A percentile compares a stretch with the other conserved stretches of the same genome.
phyloP scores from a whole-genome alignment of 2,888 invertebrate genomes.

The Lithophane leautieri region DNA sequence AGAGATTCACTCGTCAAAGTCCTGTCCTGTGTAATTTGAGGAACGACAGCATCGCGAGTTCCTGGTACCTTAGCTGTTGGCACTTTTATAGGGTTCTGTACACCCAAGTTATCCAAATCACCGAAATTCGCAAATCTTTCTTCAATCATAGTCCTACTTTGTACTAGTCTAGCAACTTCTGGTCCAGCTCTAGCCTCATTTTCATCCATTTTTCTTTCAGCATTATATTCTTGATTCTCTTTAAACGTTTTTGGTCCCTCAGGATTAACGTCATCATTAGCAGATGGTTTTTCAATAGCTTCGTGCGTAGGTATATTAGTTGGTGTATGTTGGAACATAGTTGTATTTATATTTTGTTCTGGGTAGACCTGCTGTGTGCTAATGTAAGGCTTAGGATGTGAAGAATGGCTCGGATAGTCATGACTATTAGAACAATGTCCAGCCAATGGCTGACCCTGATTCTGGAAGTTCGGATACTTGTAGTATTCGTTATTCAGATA shows the following conservation, averaged over 20 bases:
- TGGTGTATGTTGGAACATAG: slow-evolving; percentile 30
- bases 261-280: neutral
- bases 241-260: slow-evolving; percentile 21
- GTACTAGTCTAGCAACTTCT: slow-evolving; percentile 37
- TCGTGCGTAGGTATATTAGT: slow-evolving; percentile 10
- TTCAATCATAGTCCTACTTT: slow-evolving; percentile 38
- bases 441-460: slow-evolving; percentile 59
- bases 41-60: neutral
- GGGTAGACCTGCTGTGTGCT: slow-evolving; percentile 17
- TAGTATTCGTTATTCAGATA: slow-evolving; percentile 53
- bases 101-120: slow-evolving; percentile 12
- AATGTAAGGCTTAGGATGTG: slow-evolving; percentile 20
- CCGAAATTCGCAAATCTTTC: slow-evolving; percentile 47
- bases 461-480: slow-evolving; percentile 61
- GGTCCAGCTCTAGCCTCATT: slow-evolving; percentile 46
- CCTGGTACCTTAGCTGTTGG: neutral
- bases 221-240: slow-evolving; percentile 30
- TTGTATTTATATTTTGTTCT: slow-evolving; percentile 24
- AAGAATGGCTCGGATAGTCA: slow-evolving; percentile 52
- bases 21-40: slow-evolving; percentile 14
- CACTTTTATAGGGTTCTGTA: slow-evolving; percentile 6
- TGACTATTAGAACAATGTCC: slow-evolving; percentile 52
- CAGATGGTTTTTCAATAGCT: neutral
- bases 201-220: slow-evolving; percentile 48
- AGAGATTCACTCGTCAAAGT: slow-evolving; percentile 28